A percentile compares a stretch with the other conserved stretches of the same genome.
Evolutionary conservation across 1,140 invertebrate species (phyloP).

Genomic region (Coelopa frigida): DNA sequence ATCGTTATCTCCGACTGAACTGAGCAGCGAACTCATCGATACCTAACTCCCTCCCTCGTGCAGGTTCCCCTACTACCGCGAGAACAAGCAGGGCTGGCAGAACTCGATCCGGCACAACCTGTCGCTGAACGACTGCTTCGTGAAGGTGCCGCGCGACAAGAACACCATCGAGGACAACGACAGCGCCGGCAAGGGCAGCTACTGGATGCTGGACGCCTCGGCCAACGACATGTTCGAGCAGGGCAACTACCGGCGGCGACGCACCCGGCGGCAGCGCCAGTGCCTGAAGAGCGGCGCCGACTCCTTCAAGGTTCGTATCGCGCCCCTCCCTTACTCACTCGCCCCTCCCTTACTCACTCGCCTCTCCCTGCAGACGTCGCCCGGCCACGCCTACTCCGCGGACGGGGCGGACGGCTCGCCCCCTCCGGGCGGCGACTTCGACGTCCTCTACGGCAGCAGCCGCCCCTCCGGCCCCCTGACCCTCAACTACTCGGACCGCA

Average conservation of each 20-base stretch:
- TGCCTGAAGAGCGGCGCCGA: constrained; percentile 7
- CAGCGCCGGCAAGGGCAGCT: constrained; percentile 64
- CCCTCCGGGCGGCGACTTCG: constrained; percentile 24
- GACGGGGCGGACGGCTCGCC: constrained; percentile 8
- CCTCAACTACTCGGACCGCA: constrained; percentile 38
- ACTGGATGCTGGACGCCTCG: constrained; percentile 82
- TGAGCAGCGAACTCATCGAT: too few relatives aligned
- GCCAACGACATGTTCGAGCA: constrained; percentile 86
- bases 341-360: neutral
- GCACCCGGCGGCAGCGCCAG: constrained; percentile 48
- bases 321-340: neutral
- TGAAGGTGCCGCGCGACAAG: constrained; percentile 73
- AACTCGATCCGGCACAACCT: constrained; percentile 84
- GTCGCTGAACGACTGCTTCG: constrained; percentile 88
- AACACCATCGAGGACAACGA: constrained; percentile 61
- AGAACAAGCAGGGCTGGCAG: constrained; percentile 78
- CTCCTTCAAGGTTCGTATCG: constrained; percentile 1
- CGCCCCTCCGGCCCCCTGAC: constrained; percentile 10
- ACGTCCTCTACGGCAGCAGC: constrained; percentile 25
- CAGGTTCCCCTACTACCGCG: constrained; percentile 68
- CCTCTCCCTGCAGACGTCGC: neutral
- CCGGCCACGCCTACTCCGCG: neutral
- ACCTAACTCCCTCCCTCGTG: too few relatives aligned
- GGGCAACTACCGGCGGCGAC: constrained; percentile 69
- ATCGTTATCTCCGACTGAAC: too few relatives aligned